Percentiles rank a stretch among this genome's conserved stretches.
Conservation (phyloP, 2,113 vertebrate genomes). For the Calidris pygmaea region DNA sequence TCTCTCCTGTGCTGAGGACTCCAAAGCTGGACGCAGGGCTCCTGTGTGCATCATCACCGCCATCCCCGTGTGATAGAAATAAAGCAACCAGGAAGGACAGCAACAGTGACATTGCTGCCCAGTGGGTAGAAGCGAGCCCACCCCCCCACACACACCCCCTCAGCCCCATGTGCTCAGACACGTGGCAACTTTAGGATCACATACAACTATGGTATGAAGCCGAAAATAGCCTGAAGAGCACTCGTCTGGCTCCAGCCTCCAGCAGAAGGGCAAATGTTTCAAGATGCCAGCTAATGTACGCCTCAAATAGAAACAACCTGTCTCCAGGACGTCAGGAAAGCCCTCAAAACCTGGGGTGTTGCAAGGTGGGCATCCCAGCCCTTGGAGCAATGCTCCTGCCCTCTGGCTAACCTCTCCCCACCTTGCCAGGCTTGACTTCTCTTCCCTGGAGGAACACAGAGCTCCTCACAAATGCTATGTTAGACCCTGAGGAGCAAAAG, state of each 20-base stretch:
- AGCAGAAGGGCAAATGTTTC: background rate
- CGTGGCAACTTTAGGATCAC: accelerated
- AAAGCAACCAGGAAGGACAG: background rate
- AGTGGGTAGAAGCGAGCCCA: accelerated
- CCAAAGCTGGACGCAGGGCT: background rate
- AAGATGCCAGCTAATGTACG: accelerated
- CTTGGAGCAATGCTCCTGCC: accelerated
- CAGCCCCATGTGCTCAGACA: background rate
- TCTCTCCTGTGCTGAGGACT: background rate
- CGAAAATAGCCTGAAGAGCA: background rate
- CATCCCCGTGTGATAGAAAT: accelerated
- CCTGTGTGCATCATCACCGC: background rate
- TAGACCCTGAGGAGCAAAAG: accelerated
- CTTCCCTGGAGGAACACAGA: background rate
- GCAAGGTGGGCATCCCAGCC: background rate
- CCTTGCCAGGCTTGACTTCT: background rate
- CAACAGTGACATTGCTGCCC: background rate
- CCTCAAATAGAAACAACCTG: slow-evolving; percentile 4
- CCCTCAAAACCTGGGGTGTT: accelerated
- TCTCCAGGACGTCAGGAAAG: background rate
- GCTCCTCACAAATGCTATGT: accelerated
- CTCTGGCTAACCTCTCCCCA: background rate
- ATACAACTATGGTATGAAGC: background rate
- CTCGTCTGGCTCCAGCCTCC: background rate
- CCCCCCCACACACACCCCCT: background rate